These are phyloP conservation scores for Paracanthobrama guichenoti DNA, from an alignment of 2,113 vertebrate species.

Conservation along the genomic window DNA sequence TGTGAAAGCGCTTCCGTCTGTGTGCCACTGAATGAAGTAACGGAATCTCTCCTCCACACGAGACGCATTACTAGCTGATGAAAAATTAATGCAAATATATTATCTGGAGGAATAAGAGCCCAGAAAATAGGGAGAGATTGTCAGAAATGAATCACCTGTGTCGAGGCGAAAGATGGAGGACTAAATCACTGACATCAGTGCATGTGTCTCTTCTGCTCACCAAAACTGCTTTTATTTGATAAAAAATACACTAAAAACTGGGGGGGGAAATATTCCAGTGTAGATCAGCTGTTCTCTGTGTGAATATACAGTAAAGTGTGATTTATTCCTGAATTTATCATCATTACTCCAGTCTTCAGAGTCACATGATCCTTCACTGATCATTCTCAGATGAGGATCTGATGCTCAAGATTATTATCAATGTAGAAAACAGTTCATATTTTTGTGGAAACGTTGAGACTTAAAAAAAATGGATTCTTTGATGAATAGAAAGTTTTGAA, in stretches of 20 bases:
- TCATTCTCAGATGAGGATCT: not conserved
- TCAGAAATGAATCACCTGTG: slow-evolving; percentile 78
- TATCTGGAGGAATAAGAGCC: slow-evolving; percentile 78
- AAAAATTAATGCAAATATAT: slow-evolving; percentile 83
- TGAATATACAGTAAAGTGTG: not conserved
- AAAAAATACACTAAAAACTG: not conserved
- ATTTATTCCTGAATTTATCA: not conserved
- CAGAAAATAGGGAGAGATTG: slow-evolving; percentile 71
- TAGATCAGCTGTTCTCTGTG: not conserved
- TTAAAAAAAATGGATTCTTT: not conserved
- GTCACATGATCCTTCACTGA: not conserved
- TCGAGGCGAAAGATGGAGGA: slow-evolving; percentile 54
- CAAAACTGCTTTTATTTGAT: not conserved
- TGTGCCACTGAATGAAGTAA: slow-evolving; percentile 74
- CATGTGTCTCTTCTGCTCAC: not conserved
- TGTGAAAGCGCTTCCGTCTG: slow-evolving; percentile 65
- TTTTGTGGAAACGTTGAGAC: not conserved
- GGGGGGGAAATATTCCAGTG: not conserved
- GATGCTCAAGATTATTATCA: not conserved
- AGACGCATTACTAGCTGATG: slow-evolving; percentile 79
- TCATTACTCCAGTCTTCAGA: slow-evolving; percentile 5
- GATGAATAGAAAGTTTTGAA: not conserved
- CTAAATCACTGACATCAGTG: not conserved
- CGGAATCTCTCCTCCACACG: slow-evolving; percentile 73
- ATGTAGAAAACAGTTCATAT: not conserved